phyloP scores from a whole-genome alignment of 2,113 vertebrate genomes.

The Neodon shergylaensis region DNA sequence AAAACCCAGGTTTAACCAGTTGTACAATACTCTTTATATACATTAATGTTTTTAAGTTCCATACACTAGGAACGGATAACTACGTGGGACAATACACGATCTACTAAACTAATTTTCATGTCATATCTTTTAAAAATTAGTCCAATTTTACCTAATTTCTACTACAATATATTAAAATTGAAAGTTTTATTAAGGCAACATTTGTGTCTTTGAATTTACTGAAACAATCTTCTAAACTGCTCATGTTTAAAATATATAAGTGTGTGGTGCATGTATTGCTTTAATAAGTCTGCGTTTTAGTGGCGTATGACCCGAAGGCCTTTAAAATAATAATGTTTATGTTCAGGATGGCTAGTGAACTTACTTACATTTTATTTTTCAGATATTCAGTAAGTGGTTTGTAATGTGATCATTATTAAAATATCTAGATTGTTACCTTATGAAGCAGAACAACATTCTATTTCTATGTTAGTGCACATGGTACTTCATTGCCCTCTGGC shows the following conservation, averaged over 20 bases:
- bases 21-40: background rate
- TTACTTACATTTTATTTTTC: constrained; percentile 24
- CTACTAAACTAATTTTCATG: background rate
- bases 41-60: background rate
- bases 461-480: constrained; percentile 7
- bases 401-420: constrained; percentile 43
- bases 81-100: background rate
- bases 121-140: background rate
- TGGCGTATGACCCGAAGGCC: background rate
- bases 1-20: background rate
- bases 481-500: background rate
- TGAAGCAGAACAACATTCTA: background rate
- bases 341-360: background rate
- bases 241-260: background rate
- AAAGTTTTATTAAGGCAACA: background rate
- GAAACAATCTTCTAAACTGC: background rate
- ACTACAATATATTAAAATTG: background rate
- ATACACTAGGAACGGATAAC: background rate
- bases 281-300: background rate
- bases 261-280: background rate
- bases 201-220: background rate
- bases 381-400: background rate
- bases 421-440: background rate
- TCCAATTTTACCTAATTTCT: background rate
- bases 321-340: constrained; percentile 29